A percentile compares a stretch with the other conserved stretches of the same genome.
Conservation (phyloP, 92 coral and sea anemone genomes). For the Palythoa heliodiscus region DNA sequence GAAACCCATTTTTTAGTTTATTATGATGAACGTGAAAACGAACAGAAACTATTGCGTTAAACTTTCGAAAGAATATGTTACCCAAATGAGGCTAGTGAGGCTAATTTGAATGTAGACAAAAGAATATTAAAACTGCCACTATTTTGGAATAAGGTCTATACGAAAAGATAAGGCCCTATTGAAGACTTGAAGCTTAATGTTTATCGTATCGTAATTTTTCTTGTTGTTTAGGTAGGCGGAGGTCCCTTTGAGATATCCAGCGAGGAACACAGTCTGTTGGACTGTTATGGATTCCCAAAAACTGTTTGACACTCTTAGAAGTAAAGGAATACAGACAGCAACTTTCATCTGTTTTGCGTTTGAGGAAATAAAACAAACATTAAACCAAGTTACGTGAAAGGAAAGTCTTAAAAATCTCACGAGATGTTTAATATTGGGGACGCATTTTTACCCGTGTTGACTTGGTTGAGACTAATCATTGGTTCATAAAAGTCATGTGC, state of each 20-base stretch:
- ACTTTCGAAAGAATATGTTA: no score
- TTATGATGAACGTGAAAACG: no score
- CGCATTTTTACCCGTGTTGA: no score
- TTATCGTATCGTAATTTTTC: neutral
- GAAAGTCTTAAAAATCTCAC: neutral
- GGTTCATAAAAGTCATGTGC: no score
- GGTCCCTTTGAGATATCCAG: conserved; percentile 48
- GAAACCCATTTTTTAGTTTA: no score
- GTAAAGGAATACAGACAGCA: neutral
- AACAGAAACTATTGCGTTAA: no score
- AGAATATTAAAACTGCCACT: no score
- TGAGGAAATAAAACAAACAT: neutral
- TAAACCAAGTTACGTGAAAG: neutral
- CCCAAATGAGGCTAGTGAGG: no score
- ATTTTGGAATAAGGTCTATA: no score
- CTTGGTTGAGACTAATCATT: no score
- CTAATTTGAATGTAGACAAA: no score
- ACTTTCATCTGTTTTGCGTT: neutral
- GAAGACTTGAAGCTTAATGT: neutral
- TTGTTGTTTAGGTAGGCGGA: conserved; percentile 46
- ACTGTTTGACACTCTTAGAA: neutral
- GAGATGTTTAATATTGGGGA: neutral
- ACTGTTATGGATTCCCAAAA: conserved; percentile 44
- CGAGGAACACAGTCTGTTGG: conserved; percentile 27
- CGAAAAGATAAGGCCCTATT: no score